Evolutionary conservation across 2,797 vertebrate genomes (phyloP).

Genomic region (Fistularia tabacaria): DNA sequence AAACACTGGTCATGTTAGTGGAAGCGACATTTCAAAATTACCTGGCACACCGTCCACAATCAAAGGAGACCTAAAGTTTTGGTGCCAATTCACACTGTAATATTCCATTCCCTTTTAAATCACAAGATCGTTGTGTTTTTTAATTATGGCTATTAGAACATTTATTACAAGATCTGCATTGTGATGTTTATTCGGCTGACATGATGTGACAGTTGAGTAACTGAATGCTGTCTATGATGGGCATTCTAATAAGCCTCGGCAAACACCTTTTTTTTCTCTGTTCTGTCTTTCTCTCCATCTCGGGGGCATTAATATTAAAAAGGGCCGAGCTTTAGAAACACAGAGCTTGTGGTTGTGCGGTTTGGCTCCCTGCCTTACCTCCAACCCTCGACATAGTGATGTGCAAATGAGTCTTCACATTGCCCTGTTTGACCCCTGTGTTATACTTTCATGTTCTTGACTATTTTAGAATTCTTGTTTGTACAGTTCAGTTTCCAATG

Average conservation of each 20-base stretch:
- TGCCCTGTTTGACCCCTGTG: conserved; percentile 67
- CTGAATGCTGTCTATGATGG: conserved; percentile 67
- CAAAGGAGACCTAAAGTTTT: conserved; percentile 25
- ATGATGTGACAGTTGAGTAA: conserved; percentile 73
- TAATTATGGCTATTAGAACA: conserved; percentile 70
- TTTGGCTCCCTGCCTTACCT: conserved; percentile 53
- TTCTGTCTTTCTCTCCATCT: conserved; percentile 46
- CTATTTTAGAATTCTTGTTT: conserved; percentile 76
- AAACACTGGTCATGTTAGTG: conserved; percentile 34
- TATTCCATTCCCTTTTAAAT: conserved; percentile 35
- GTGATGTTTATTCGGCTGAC: conserved; percentile 72
- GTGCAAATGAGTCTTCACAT: conserved; percentile 71
- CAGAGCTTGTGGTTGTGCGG: conserved; percentile 45
- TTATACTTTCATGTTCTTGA: conserved; percentile 66
- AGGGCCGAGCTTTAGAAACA: conserved; percentile 60
- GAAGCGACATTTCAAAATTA: conserved; percentile 50
- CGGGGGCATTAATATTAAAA: conserved; percentile 74
- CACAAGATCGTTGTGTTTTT: conserved; percentile 46
- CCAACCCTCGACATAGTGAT: conserved; percentile 39
- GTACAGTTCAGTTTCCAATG: conserved; percentile 66
- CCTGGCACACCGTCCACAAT: conserved; percentile 6
- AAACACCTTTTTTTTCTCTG: conserved; percentile 60
- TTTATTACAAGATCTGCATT: conserved; percentile 57
- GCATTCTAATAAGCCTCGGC: conserved; percentile 71
- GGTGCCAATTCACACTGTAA: conserved; percentile 10